These are phyloP conservation scores for Stigmatopora argus DNA, from an alignment of 2,113 vertebrate species.

Conservation along the genomic window DNA sequence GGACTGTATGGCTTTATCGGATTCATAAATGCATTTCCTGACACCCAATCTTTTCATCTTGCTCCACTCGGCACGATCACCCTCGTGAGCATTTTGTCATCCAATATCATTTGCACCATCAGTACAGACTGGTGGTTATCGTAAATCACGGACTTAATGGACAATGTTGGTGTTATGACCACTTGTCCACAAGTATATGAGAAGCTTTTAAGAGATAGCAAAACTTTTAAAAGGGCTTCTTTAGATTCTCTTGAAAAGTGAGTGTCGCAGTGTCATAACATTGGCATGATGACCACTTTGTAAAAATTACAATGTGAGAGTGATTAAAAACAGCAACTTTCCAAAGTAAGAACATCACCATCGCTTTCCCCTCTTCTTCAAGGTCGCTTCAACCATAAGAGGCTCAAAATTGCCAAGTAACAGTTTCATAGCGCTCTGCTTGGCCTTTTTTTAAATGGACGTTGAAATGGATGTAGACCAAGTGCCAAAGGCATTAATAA, in stretches of 20 bases:
- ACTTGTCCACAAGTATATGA: background rate
- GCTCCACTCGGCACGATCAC: background rate
- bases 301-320: slow-evolving; percentile 11
- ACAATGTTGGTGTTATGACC: slow-evolving; percentile 5
- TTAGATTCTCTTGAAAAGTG: background rate
- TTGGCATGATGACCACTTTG: background rate
- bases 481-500: slow-evolving; percentile 28
- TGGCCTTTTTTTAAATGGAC: background rate
- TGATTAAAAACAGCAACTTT: background rate
- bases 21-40: slow-evolving; percentile 6
- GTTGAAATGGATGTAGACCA: background rate
- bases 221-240: background rate
- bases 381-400: background rate
- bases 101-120: background rate
- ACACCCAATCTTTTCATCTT: slow-evolving; percentile 9
- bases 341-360: slow-evolving; percentile 7
- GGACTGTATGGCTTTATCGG: slow-evolving; percentile 20
- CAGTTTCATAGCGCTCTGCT: background rate
- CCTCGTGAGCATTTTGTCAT: slow-evolving; percentile 4
- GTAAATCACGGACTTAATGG: background rate
- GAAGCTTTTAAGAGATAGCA: background rate
- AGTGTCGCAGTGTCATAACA: slow-evolving; percentile 11
- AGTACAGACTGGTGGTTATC: slow-evolving; percentile 1
- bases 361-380: background rate
- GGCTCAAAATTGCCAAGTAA: background rate